A percentile compares a stretch with the other conserved stretches of the same genome.
Evolutionary conservation across 2,888 invertebrate genomes (phyloP).

Genomic region (Eilema griseolum): DNA sequence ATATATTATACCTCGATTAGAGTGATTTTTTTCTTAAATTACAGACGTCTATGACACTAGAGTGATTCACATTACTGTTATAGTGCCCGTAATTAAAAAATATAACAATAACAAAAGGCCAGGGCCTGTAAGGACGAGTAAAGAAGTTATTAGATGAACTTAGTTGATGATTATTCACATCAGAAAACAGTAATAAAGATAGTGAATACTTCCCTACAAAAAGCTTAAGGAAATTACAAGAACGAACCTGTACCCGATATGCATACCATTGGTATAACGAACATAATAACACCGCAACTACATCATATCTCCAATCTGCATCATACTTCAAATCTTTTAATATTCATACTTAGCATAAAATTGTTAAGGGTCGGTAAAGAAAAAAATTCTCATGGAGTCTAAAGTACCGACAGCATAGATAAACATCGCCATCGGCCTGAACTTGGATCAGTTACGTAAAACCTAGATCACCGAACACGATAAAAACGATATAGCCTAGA

Average conservation of each 20-base stretch:
- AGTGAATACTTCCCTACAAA: background rate
- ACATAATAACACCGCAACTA: slow-evolving; percentile 15
- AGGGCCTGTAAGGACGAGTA: background rate
- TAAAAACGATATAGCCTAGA: slow-evolving; percentile 69
- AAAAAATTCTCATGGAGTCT: slow-evolving; percentile 48
- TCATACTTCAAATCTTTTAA: slow-evolving; percentile 42
- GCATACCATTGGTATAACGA: background rate
- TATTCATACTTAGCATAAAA: slow-evolving; percentile 46
- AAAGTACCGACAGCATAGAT: slow-evolving; percentile 57
- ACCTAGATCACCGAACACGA: slow-evolving; percentile 65
- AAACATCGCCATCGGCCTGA: slow-evolving; percentile 61
- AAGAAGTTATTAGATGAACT: background rate
- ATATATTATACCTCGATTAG: too few species aligned
- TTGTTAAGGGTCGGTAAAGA: slow-evolving; percentile 39
- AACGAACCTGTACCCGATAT: slow-evolving; percentile 1
- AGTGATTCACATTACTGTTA: too few species aligned
- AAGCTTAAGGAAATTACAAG: background rate
- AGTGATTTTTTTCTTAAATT: too few species aligned
- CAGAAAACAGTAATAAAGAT: background rate
- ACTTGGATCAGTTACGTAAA: slow-evolving; percentile 70
- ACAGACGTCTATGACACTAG: too few species aligned
- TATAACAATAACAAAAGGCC: too few species aligned
- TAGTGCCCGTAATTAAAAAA: too few species aligned
- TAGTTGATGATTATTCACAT: background rate
- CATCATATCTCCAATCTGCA: slow-evolving; percentile 31